These are phyloP conservation scores for Nothoprocta pentlandii DNA, from an alignment of 2,113 vertebrate species.

Conservation along the genomic window DNA sequence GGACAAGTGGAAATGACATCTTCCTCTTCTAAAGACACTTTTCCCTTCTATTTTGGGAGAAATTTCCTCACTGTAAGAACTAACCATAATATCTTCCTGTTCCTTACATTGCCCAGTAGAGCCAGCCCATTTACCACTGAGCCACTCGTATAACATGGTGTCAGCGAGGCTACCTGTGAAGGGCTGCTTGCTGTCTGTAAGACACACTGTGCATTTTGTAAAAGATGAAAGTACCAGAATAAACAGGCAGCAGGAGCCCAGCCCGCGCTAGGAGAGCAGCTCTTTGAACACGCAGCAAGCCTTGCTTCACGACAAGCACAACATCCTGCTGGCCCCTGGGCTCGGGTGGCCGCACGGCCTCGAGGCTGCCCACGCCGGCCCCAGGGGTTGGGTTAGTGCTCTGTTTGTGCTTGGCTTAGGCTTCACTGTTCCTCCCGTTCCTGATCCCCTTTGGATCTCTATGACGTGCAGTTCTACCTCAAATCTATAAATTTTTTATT, in stretches of 20 bases:
- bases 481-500: not conserved
- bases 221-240: not conserved
- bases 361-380: not conserved
- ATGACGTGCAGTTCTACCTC: not conserved
- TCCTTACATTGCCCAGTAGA: not conserved
- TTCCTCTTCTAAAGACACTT: not conserved
- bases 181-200: not conserved
- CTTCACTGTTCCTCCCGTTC: not conserved
- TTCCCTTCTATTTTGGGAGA: not conserved
- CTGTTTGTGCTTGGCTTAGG: accelerated
- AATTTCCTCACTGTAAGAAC: not conserved
- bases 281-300: not conserved
- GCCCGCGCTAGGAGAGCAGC: not conserved
- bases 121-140: not conserved
- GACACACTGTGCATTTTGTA: not conserved
- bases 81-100: not conserved
- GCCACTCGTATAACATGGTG: not conserved
- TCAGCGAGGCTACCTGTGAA: not conserved
- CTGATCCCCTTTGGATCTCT: not conserved
- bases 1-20: not conserved
- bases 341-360: not conserved
- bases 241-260: not conserved
- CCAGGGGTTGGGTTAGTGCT: not conserved
- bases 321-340: not conserved
- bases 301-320: not conserved